A percentile compares a stretch with the other conserved stretches of the same genome.
Evolutionary conservation across 2,797 vertebrate species (phyloP).

Genomic region (Alcedo quadribrachys): DNA sequence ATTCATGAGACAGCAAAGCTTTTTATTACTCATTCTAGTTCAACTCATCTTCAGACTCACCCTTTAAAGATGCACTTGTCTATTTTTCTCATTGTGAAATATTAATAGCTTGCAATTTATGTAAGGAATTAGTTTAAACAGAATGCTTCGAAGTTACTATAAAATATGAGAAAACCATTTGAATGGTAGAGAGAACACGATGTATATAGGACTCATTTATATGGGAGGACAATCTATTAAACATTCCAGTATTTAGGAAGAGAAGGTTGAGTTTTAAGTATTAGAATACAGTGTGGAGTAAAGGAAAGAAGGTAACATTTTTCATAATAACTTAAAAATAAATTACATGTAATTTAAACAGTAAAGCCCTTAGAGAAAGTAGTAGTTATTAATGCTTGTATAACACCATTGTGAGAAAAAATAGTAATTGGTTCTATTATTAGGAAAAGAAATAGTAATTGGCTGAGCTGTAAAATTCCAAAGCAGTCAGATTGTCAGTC

Average conservation of each 20-base stretch:
- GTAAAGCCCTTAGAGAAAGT: not conserved
- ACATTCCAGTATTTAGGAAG: not conserved
- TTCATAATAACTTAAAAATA: not conserved
- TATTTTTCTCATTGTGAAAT: not conserved
- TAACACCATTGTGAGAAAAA: not conserved
- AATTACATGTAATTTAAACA: not conserved
- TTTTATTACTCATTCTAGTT: not conserved
- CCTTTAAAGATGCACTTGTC: not conserved
- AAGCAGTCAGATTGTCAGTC: slow-evolving; percentile 10
- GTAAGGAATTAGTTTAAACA: not conserved
- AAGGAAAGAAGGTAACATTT: not conserved
- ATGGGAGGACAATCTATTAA: not conserved
- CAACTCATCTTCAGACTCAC: not conserved
- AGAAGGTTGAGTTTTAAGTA: not conserved
- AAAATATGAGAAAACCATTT: not conserved
- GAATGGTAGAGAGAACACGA: not conserved
- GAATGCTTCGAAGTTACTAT: not conserved
- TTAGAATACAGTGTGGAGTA: not conserved
- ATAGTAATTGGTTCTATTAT: not conserved
- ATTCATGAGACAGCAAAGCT: not conserved
- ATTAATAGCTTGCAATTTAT: not conserved
- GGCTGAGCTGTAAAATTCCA: slow-evolving; percentile 28
- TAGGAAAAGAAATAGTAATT: slow-evolving; percentile 31
- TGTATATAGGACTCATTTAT: not conserved
- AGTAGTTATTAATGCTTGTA: not conserved